Conservation (phyloP, 2,113 vertebrate species). For the Sapajus apella region DNA sequence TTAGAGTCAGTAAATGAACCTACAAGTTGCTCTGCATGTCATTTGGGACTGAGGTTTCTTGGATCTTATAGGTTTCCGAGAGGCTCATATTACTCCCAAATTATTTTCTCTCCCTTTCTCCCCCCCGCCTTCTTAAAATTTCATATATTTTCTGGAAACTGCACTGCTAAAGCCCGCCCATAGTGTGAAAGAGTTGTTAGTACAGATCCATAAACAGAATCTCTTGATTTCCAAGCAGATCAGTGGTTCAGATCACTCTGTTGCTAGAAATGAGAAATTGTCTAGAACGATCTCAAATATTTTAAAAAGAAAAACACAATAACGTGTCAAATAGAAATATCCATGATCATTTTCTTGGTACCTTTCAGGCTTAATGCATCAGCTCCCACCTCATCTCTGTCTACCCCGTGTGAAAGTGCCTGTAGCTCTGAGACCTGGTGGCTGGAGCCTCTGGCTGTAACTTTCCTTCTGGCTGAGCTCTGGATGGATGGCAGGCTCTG, state of each 20-base stretch:
- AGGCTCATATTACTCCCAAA: conserved; percentile 52
- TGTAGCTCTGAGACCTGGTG: neutral
- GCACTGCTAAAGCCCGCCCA: neutral
- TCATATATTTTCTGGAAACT: conserved; percentile 52
- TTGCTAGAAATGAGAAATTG: conserved; percentile 1
- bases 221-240: conserved; percentile 17
- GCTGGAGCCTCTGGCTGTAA: neutral
- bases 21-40: neutral
- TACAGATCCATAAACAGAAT: neutral
- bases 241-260: neutral
- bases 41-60: conserved; percentile 1
- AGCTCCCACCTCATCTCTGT: neutral
- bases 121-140: neutral
- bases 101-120: conserved; percentile 54
- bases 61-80: conserved; percentile 39
- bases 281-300: neutral
- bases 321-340: neutral
- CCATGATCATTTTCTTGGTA: neutral
- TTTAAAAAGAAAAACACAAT: neutral
- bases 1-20: conserved; percentile 15
- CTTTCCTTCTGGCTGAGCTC: neutral
- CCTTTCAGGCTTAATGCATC: neutral
- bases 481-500: fast-evolving
- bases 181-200: conserved; percentile 30
- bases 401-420: fast-evolving